phyloP scores from a whole-genome alignment of 2,888 invertebrate species.

The Flabesymbios commensalis region DNA sequence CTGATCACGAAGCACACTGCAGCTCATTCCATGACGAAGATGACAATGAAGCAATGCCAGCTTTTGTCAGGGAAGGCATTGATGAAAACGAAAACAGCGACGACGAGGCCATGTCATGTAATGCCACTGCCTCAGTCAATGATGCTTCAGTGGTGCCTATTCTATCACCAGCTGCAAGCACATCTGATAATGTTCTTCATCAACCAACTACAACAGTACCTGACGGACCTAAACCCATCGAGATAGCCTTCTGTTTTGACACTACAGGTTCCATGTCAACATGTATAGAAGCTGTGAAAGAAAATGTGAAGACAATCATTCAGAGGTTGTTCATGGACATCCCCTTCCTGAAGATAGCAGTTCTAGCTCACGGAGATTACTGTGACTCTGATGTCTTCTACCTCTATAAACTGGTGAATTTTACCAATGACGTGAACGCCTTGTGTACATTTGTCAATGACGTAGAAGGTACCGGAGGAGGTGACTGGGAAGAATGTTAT shows the following conservation, averaged over 20 bases:
- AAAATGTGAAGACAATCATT: constrained; percentile 47
- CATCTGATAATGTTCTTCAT: too few relatives aligned
- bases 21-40: too few relatives aligned
- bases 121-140: too few relatives aligned
- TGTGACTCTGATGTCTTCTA: constrained; percentile 49
- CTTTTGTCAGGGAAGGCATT: too few relatives aligned
- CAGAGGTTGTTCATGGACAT: constrained; percentile 55
- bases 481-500: constrained; percentile 54
- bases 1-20: too few relatives aligned
- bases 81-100: too few relatives aligned
- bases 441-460: constrained; percentile 45
- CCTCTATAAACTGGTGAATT: constrained; percentile 47
- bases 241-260: constrained; percentile 51
- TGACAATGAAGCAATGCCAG: too few relatives aligned
- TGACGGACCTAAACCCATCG: too few relatives aligned
- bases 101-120: too few relatives aligned
- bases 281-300: constrained; percentile 46
- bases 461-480: constrained; percentile 48
- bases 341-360: constrained; percentile 47
- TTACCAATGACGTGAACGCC: constrained; percentile 42
- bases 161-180: too few relatives aligned
- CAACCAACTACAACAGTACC: too few relatives aligned
- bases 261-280: constrained; percentile 52
- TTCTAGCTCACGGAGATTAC: constrained; percentile 58
- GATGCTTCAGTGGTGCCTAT: too few relatives aligned